These are phyloP conservation scores for Diadegma fenestrale DNA, from an alignment of 2,888 invertebrate species.

Conservation along the genomic window DNA sequence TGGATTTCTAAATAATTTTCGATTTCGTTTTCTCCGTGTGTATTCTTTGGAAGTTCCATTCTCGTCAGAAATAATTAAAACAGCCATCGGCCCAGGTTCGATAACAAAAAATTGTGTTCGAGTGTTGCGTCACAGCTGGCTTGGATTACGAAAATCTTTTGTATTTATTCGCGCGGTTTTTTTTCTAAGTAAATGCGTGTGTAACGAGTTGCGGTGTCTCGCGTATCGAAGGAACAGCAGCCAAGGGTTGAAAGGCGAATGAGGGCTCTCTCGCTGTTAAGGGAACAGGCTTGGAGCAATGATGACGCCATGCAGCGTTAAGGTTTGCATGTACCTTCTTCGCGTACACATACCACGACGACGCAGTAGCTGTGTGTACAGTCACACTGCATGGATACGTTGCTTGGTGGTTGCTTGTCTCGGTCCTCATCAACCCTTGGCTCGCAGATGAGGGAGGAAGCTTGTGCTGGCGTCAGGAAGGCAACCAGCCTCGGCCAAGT, in stretches of 20 bases:
- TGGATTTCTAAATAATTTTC: too few species aligned
- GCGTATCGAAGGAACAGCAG: not conserved
- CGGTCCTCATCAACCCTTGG: constrained; percentile 46
- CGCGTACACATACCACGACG: constrained; percentile 16
- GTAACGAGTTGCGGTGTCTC: not conserved
- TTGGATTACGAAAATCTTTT: not conserved
- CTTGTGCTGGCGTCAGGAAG: constrained; percentile 43
- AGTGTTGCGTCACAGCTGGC: not conserved
- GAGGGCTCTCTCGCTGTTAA: not conserved
- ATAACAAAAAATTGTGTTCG: too few species aligned
- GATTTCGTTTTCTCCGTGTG: too few species aligned
- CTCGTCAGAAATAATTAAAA: not conserved
- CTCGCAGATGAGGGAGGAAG: constrained; percentile 53
- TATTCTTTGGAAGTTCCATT: not conserved
- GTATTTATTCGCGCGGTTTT: not conserved
- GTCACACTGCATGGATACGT: too few species aligned
- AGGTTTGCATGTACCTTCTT: constrained; percentile 32
- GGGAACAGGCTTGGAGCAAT: too few species aligned
- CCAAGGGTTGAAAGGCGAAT: constrained; percentile 69
- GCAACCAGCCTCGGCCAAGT: constrained; percentile 60
- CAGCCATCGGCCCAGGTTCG: not conserved
- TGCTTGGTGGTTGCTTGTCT: constrained; percentile 26
- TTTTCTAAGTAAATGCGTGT: constrained; percentile 14
- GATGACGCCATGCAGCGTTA: not conserved
- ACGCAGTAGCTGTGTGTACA: constrained; percentile 10